Evolutionary conservation across 2,113 vertebrate species (phyloP), one percentile per base, ranked within the genome.

Genomic region (Ciconia boyciana): DNA sequence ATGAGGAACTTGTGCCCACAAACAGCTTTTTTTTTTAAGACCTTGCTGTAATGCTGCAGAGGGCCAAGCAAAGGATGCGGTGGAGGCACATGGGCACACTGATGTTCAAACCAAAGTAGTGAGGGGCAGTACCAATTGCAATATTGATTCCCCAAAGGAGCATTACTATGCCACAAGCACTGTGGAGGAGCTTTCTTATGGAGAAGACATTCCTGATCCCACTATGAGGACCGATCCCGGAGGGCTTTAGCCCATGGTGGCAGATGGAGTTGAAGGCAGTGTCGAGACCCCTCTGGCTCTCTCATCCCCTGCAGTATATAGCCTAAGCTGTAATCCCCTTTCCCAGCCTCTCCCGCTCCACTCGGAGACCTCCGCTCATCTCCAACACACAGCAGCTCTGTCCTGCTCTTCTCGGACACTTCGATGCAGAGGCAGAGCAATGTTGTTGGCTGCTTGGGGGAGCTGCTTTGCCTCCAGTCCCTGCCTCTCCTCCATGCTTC

Each of bases 191-290:
- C 46, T 84, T 66, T 58, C 25, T 39, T 71, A n/a, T 5, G 43
- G 28, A 87, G 69, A 81, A 75, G 19, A 39, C 4, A 0, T 51
- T 96, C 61, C 65, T 48, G 48, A 64, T 46, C 48, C 39, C n/a
- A 10, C 52, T 36, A 26, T 0, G 2, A 44, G 36, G 34, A 66
- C 25, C 0, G 0, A 5, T 29, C 29, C 17, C 51, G 65, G 55
- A 65, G 7, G 41, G 13, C 41, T 91, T 81, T 57, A 65, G 49
- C 31, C 26, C 31, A 2, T 39, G 29, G 22, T 46, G 15, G 51
- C 54, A 78, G 46, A 22, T n/a, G 43, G 46, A 81, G 48, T 11
- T 78, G 55, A 78, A 81, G 39, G 43, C 32, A 71, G 31, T 9
- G 31, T 9, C 2, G 14, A 78, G 77, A 88, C 15, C 12, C 14